These are phyloP conservation scores for Leucoraja ocellata DNA, from an alignment of 2,797 vertebrate species.

Conservation along the genomic window DNA sequence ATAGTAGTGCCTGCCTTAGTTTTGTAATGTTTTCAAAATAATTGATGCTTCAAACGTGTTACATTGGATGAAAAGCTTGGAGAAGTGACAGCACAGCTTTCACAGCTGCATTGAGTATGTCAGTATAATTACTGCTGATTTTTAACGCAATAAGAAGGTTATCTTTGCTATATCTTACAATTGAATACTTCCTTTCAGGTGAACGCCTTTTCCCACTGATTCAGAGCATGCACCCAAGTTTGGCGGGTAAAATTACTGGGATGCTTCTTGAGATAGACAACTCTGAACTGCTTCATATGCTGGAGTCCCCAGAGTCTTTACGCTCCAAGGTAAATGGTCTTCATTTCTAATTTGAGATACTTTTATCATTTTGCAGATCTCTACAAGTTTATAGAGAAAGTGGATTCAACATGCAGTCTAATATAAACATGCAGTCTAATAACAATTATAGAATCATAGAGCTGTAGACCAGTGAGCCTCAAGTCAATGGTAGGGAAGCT, in stretches of 20 bases:
- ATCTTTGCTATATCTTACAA: not conserved
- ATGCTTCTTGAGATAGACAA: constrained; percentile 98
- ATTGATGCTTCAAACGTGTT: not conserved
- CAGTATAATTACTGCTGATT: not conserved
- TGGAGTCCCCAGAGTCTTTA: constrained; percentile 95
- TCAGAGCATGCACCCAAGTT: constrained; percentile 93
- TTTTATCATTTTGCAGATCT: not conserved
- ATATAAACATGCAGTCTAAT: not conserved
- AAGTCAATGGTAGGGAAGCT: no score
- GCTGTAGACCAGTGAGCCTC: no score
- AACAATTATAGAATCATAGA: not conserved
- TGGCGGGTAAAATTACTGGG: constrained; percentile 96
- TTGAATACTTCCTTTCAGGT: constrained; percentile 57
- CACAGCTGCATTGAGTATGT: not conserved
- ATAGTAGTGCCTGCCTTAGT: not conserved
- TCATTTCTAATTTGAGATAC: constrained; percentile 37
- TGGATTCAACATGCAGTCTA: not conserved
- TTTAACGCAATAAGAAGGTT: not conserved
- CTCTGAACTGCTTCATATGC: constrained; percentile 97
- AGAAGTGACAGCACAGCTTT: not conserved
- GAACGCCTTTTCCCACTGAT: constrained; percentile 95
- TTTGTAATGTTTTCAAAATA: not conserved
- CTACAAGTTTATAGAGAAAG: not conserved
- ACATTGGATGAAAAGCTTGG: no score
- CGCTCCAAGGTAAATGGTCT: constrained; percentile 80